Base-by-base conservation (phyloP, 1,140 invertebrate genomes). In the Macrotrachela quadricornifera region DNA sequence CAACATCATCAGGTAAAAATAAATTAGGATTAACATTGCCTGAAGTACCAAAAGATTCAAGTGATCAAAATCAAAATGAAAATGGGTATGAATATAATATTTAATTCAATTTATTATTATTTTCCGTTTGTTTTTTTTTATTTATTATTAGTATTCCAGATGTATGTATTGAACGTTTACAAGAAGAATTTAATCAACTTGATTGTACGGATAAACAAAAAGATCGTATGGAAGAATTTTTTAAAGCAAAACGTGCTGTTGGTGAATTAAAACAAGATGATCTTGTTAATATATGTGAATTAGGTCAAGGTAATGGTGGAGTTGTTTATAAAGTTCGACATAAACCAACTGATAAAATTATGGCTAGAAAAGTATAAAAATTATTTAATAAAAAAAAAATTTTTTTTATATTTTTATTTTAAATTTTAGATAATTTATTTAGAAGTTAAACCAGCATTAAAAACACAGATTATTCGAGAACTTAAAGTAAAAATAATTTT, bases 381-480 rank as follows among this genome's bases (percentile, higher is more conserved):
- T 4, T 2, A 30, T 2, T 4, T 2, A 30, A 30, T 4, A 30
- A 30, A 8, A 4, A 8, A 30, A 30, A 4, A 4, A 8, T 30
- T 70, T 18, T 30, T 30, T 30, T 30, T 30, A 30, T 30, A 30
- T 30, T 2, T 30, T 30, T 30, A 30, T 30, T 30, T 30, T 8
- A 4, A 4, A 30, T 18, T 57, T 30, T 61, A 71, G 65, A 71
- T 97, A 10, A 97, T 99, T 62, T 91, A 96, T 72, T 72, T 99
- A 51, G 94, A 99, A 78, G 76, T 99, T 16, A 97, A 99, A 64
- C 91, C 91, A 54, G 86, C 90, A 0, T 87, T 97, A 44, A 85
- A 95, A 60, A 96, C 92, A 63, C 91, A 97, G 73, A 99, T 99
- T 56, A 85, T 99, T 53, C 74, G 91, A 58, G 94, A 99, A 72